Evolutionary conservation across 2,113 vertebrate genomes (phyloP).

Genomic region (Catharus bicknelli): DNA sequence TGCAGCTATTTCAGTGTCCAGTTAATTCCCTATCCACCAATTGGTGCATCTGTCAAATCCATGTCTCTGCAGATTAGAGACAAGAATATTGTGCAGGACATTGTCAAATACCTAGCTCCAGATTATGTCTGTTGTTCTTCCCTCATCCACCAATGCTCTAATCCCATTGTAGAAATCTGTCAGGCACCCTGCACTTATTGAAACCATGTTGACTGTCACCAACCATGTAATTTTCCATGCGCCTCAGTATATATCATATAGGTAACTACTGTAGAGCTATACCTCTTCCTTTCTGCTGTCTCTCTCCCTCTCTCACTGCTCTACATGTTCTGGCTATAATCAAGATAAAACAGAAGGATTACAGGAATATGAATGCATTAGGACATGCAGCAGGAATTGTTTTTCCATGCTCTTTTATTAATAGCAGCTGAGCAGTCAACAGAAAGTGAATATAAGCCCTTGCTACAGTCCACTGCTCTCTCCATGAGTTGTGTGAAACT

Average conservation of each 20-base stretch:
- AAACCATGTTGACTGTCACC: background rate
- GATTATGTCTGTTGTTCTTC: background rate
- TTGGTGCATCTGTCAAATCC: background rate
- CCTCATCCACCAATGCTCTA: background rate
- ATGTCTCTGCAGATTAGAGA: background rate
- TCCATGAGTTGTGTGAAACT: constrained; percentile 4
- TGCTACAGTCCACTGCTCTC: background rate
- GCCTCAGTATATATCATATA: background rate
- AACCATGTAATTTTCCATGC: background rate
- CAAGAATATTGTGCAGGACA: background rate
- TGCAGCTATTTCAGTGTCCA: background rate
- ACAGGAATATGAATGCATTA: background rate
- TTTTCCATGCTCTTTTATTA: constrained; percentile 22
- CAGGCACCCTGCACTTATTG: background rate
- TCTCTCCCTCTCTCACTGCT: background rate
- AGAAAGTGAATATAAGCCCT: background rate
- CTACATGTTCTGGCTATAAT: background rate
- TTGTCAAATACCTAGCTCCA: background rate
- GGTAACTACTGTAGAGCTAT: background rate
- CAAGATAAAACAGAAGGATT: background rate
- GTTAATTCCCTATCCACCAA: background rate
- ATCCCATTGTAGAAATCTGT: background rate
- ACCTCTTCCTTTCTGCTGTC: background rate
- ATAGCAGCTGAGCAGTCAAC: background rate
- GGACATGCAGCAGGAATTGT: constrained; percentile 19